These are phyloP conservation scores for Cochlearius cochlearius DNA, from an alignment of 2,113 vertebrate species.

Conservation along the genomic window DNA sequence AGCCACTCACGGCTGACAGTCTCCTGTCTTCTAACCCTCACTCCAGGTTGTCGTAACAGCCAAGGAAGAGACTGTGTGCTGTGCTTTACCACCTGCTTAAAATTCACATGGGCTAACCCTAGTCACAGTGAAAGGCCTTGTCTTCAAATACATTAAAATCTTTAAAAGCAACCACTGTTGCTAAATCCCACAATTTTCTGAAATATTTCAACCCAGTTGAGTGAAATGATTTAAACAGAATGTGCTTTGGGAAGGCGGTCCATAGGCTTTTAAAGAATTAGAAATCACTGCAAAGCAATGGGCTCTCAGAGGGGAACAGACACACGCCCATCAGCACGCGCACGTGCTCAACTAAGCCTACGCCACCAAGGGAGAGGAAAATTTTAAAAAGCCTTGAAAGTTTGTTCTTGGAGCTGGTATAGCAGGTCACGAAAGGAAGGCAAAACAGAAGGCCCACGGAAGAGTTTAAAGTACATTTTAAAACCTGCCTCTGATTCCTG, in stretches of 20 bases:
- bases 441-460: background rate
- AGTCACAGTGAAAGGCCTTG: slow-evolving; percentile 22
- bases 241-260: background rate
- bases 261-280: background rate
- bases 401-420: background rate
- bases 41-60: background rate
- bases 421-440: background rate
- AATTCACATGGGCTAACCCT: slow-evolving; percentile 3
- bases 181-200: background rate
- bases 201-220: background rate
- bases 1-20: background rate
- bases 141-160: background rate
- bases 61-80: background rate
- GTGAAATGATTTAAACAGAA: background rate
- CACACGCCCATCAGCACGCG: rapidly evolving
- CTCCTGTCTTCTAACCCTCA: background rate
- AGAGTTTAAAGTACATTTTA: background rate
- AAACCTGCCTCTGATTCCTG: background rate
- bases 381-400: background rate
- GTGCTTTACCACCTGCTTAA: slow-evolving; percentile 22
- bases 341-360: background rate
- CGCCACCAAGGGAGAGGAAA: background rate
- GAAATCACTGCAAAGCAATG: background rate
- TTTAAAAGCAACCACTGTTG: background rate
- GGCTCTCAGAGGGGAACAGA: background rate